Base-by-base conservation (phyloP, 2,888 invertebrate genomes). In the Cheilosia soror region DNA sequence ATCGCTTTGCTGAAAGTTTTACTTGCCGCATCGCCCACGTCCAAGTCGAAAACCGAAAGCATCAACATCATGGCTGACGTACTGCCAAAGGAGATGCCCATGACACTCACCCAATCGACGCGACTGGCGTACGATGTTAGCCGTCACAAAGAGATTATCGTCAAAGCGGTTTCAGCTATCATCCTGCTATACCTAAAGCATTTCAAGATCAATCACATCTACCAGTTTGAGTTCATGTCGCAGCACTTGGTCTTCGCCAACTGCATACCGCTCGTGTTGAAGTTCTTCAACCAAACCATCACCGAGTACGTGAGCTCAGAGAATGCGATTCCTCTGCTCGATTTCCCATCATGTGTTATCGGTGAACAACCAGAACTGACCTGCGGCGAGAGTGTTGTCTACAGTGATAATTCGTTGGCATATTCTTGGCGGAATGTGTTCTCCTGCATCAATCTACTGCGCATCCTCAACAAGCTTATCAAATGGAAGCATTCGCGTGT, bases 401-500 rank as follows among this genome's bases (percentile, higher is more conserved):
- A 97, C 88, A 96, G 96, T 89, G 91, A 92, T 62, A 89, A 91
- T 65, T 90, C 91, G 2, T 95, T 95, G 81, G 95, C 97, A 88
- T 99, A 96, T 92, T 98, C 98, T 57, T 99, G 99, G 99, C 94
- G 99, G 88, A 99, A 99, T 93, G 96, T 99, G 71, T 99, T 98
- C 93, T 98, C 98, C 4, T 98, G 99, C 90, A 98, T 99, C 80
- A 99, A 99, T 93, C 93, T 99, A 66, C 93, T 99, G 86, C 94
- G 99, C 88, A 97, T 99, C 88, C 94, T 99, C 71, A 99, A 99
- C 92, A 99, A 99, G 93, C 93, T 99, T 77, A 99, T 99, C 51
- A 99, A 99, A 93, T 99, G 99, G 98, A 99, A 99, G 91, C 99
- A 99, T 92, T 99, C 99, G n/a, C 95, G 99, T 87, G 98, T 98